phyloP scores from a whole-genome alignment of 2,888 invertebrate genomes.

The Boloria selene region DNA sequence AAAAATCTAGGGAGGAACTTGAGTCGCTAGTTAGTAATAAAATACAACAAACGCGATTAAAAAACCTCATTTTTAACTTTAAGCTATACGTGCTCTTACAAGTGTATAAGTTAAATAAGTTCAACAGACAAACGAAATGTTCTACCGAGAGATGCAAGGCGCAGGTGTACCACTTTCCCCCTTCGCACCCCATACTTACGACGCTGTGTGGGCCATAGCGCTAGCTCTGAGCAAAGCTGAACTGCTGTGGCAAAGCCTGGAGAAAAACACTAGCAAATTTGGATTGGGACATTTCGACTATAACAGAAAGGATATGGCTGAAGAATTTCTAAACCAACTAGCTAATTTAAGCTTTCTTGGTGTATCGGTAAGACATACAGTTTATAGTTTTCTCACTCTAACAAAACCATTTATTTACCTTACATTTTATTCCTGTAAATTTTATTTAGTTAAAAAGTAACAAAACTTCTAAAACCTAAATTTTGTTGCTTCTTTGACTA shows the following conservation, averaged over 20 bases:
- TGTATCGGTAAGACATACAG: conserved; percentile 87
- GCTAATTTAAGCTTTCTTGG: conserved; percentile 90
- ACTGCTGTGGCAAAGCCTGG: conserved; percentile 75
- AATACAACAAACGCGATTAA: too few species aligned
- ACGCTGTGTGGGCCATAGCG: conserved; percentile 95
- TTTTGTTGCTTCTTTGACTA: too few species aligned
- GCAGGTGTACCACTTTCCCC: conserved; percentile 82
- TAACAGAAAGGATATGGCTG: conserved; percentile 87
- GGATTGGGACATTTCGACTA: conserved; percentile 87
- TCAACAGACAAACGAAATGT: conserved; percentile 84
- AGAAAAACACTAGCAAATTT: conserved; percentile 51
- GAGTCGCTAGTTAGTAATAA: too few species aligned
- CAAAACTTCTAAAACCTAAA: too few species aligned
- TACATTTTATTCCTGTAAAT: background rate
- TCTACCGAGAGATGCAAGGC: conserved; percentile 81
- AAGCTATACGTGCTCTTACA: background rate
- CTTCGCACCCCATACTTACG: conserved; percentile 92
- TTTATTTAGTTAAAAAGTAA: too few species aligned
- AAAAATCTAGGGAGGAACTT: too few species aligned
- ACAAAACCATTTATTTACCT: background rate
- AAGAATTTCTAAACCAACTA: conserved; percentile 87
- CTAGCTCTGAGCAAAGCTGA: conserved; percentile 87
- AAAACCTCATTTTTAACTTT: too few species aligned
- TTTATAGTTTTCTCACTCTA: too few species aligned
- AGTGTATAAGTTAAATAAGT: background rate